Evolutionary conservation across 1,140 invertebrate species (phyloP).

Genomic region (Rhagoletis zephyria): DNA sequence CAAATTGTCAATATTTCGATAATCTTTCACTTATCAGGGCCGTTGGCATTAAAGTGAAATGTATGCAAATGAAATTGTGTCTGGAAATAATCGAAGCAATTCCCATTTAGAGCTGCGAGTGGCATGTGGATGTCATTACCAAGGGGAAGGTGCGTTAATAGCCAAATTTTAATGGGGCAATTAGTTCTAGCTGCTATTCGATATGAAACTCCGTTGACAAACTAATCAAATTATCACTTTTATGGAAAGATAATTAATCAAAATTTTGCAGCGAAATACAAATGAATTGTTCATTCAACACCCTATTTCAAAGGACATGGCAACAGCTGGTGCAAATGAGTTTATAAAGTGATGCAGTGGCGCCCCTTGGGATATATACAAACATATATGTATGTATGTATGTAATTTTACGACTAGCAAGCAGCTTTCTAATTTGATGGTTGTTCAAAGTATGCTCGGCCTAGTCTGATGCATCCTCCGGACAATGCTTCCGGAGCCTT

Average conservation of each 20-base stretch:
- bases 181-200: background rate
- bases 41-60: background rate
- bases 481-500: no score
- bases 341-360: background rate
- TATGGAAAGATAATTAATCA: conserved; percentile 3
- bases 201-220: background rate
- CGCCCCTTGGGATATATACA: no score
- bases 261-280: background rate
- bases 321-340: background rate
- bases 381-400: no score
- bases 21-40: background rate
- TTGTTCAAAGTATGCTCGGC: no score
- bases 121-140: background rate
- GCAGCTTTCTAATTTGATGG: no score
- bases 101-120: background rate
- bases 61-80: conserved; percentile 12
- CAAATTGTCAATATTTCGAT: conserved; percentile 30
- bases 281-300: background rate
- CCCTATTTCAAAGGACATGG: background rate
- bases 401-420: no score
- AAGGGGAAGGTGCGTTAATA: background rate
- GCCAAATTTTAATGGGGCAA: background rate
- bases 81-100: background rate
- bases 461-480: no score
- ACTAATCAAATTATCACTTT: conserved; percentile 1